Evolutionary conservation across 2,797 vertebrate species (phyloP).

Genomic region (Phoxinus dragarum): DNA sequence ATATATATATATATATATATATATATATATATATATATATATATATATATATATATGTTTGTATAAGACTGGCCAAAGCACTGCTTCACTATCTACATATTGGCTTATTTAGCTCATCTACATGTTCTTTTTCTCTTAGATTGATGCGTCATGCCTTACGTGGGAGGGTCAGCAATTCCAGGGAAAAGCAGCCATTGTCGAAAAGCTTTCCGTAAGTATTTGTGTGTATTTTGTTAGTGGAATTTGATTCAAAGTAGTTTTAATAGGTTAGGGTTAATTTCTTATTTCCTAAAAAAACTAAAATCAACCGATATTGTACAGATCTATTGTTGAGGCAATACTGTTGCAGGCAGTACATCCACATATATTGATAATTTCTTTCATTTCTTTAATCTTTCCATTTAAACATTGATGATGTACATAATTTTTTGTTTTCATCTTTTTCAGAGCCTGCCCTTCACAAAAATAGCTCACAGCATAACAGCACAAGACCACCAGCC

Average conservation of each 20-base stretch:
- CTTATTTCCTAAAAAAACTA: not conserved
- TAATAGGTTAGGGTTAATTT: not conserved
- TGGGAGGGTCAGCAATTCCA: conserved; percentile 99
- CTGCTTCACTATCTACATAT: not conserved
- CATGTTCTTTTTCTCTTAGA: conserved; percentile 72
- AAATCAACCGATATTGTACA: too few relatives aligned
- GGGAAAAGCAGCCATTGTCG: conserved; percentile 96
- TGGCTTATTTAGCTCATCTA: conserved; percentile 10
- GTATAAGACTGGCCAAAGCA: not conserved
- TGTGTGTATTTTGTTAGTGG: conserved; percentile 1
- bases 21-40: too few relatives aligned
- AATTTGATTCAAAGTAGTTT: not conserved
- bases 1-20: too few relatives aligned
- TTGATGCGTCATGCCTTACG: conserved; percentile 96
- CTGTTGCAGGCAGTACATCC: too few relatives aligned
- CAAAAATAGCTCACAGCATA: conserved; percentile 98
- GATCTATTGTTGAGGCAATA: too few relatives aligned
- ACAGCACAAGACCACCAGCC: conserved; percentile 99
- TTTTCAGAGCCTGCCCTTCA: conserved; percentile 93
- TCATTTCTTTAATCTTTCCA: not conserved
- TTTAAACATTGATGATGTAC: not conserved
- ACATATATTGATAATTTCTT: too few relatives aligned
- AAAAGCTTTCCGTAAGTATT: conserved; percentile 94
- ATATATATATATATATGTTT: too few relatives aligned
- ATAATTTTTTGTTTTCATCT: conserved; percentile 52